Percentiles rank a stretch among this genome's conserved stretches.
phyloP scores from a whole-genome alignment of 92 coral and sea anemone genomes.

The Palythoa heliodiscus region DNA sequence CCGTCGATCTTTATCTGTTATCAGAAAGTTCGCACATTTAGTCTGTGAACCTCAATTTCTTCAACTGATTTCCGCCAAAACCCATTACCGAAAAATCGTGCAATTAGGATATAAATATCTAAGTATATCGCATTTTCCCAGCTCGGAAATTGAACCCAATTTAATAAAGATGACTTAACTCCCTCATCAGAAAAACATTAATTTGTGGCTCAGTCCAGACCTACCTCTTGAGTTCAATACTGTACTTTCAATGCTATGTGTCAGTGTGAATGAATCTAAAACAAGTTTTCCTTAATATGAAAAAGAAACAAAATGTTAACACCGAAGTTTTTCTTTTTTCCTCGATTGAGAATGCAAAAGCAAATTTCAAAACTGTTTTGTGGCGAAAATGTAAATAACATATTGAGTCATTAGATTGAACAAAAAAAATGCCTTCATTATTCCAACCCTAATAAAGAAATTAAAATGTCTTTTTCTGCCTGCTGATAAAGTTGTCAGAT shows the following conservation, averaged over 20 bases:
- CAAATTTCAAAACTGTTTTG: slow-evolving; percentile 22
- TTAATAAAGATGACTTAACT: slow-evolving; percentile 32
- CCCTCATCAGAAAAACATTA: slow-evolving; percentile 10
- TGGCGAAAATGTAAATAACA: slow-evolving; percentile 30
- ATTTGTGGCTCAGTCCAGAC: slow-evolving; percentile 13
- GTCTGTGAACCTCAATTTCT: slow-evolving; percentile 27
- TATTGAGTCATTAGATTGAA: slow-evolving; percentile 25
- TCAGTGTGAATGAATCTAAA: not conserved
- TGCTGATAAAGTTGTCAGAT: slow-evolving; percentile 46
- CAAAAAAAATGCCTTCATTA: slow-evolving; percentile 32
- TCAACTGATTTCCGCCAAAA: slow-evolving; percentile 47
- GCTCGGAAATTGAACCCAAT: slow-evolving; percentile 27
- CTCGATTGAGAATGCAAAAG: not conserved
- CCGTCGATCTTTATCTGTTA: slow-evolving; percentile 37
- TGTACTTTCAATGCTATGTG: not conserved
- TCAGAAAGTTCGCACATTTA: slow-evolving; percentile 36
- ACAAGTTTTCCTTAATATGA: not conserved
- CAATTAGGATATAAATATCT: slow-evolving; percentile 38
- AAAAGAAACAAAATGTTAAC: not conserved
- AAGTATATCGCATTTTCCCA: slow-evolving; percentile 23
- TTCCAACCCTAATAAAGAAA: slow-evolving; percentile 46
- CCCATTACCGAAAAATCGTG: slow-evolving; percentile 42
- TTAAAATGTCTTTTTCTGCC: slow-evolving; percentile 49
- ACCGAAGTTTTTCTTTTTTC: not conserved
- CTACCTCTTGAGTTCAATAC: not conserved